Conservation (phyloP, 92 coral and sea anemone genomes). For the Porites cylindrica region DNA sequence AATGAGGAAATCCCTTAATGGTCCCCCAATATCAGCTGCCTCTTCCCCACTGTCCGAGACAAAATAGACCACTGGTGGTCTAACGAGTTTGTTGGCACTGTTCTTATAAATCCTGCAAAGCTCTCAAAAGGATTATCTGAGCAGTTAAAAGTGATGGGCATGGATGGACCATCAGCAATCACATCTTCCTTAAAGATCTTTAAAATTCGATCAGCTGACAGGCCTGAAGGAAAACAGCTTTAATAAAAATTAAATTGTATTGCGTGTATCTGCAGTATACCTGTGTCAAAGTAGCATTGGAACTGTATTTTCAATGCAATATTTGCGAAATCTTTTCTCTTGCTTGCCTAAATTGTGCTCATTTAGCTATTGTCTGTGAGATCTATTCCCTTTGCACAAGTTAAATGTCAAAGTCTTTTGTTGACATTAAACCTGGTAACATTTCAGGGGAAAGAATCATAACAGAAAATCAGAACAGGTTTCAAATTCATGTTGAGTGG, state of each 20-base stretch:
- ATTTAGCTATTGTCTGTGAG: too few species aligned
- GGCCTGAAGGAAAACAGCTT: neutral
- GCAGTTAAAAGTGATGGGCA: constrained; percentile 53
- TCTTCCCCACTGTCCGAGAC: constrained; percentile 54
- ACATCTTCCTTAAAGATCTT: constrained; percentile 16
- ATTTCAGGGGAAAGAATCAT: too few species aligned
- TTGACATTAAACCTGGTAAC: too few species aligned
- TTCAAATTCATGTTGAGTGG: too few species aligned
- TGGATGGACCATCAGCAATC: constrained; percentile 28
- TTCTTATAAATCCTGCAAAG: constrained; percentile 54
- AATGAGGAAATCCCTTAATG: constrained; percentile 45
- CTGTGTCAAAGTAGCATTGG: neutral
- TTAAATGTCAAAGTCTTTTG: too few species aligned
- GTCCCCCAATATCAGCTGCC: constrained; percentile 71
- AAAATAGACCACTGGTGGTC: constrained; percentile 58
- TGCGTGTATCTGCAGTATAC: neutral
- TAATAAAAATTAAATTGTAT: neutral
- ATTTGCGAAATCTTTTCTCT: too few species aligned
- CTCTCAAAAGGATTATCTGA: constrained; percentile 47
- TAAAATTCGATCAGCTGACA: constrained; percentile 22
- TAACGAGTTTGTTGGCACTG: constrained; percentile 2
- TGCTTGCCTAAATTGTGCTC: too few species aligned
- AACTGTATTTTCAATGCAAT: too few species aligned
- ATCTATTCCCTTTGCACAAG: too few species aligned
- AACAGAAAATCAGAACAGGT: too few species aligned